Conservation (phyloP, 2,888 invertebrate species). For the Apodemia hepburni region DNA sequence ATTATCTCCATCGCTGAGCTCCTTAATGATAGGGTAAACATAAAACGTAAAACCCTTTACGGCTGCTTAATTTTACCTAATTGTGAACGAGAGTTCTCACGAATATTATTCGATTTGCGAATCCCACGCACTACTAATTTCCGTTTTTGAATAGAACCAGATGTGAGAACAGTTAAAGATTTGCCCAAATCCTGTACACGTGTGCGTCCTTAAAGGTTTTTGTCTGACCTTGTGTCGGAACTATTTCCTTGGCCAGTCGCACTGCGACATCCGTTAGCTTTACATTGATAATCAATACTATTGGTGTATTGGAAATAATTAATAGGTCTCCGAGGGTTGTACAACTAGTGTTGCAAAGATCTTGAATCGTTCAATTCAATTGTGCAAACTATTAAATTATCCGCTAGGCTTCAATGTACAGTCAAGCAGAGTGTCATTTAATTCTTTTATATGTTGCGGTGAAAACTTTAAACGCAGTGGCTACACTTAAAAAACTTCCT, state of each 20-base stretch:
- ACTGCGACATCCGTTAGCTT: slow-evolving; percentile 53
- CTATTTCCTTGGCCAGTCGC: slow-evolving; percentile 47
- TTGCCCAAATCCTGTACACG: slow-evolving; percentile 48
- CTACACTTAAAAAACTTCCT: too few species aligned
- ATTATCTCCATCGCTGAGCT: slow-evolving; percentile 58
- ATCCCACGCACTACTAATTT: slow-evolving; percentile 68
- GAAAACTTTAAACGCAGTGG: too few species aligned
- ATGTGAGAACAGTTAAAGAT: slow-evolving; percentile 51
- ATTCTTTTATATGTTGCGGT: too few species aligned
- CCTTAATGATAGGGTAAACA: slow-evolving; percentile 72
- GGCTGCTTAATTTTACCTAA: slow-evolving; percentile 70
- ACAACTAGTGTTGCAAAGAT: slow-evolving; percentile 36
- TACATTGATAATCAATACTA: slow-evolving; percentile 66
- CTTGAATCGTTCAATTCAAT: neutral
- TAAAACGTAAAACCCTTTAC: slow-evolving; percentile 60
- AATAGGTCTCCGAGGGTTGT: slow-evolving; percentile 47
- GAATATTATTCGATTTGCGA: slow-evolving; percentile 68
- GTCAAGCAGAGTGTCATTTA: too few species aligned
- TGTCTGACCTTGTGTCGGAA: slow-evolving; percentile 48
- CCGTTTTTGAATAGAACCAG: slow-evolving; percentile 55
- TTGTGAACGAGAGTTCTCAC: slow-evolving; percentile 71
- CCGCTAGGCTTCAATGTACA: too few species aligned
- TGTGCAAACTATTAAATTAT: neutral
- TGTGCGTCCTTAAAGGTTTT: slow-evolving; percentile 45
- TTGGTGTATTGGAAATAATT: slow-evolving; percentile 65